Evolutionary conservation across 2,797 vertebrate species (phyloP), one percentile per base, ranked within the genome.

Genomic region (Poecilia picta): DNA sequence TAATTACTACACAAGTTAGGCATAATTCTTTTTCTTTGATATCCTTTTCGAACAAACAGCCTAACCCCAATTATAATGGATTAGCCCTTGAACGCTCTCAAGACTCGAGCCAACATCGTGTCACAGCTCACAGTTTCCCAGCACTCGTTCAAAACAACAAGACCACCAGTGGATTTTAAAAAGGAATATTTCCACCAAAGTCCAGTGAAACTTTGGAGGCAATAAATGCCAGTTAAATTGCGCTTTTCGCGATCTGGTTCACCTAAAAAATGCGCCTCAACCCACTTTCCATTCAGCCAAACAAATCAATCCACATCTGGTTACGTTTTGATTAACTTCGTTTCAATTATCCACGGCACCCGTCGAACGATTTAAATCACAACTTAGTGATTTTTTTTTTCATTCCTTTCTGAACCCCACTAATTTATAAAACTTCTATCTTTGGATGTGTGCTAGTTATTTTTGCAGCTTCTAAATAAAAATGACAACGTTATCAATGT

Each of bases 221-320:
- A 76, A 85, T 46, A 79, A 76, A 92, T 90, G 85, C 76, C 80
- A 83, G 83, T 91, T 89, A 91, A 94, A 92, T 75, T 81, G 74
- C 84, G 79, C 92, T 93, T 91, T 92, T 80, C 85, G 72, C 80
- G 89, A 92, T 90, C 89, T 93, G 90, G 83, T 90, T 93, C 91
- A 91, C 72, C 76, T 82, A 79, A 89, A 79, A 89, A 41, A 93
- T 8, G 71, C 76, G 62, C 76, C 25, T n/a, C 85, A 13, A 49
- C 55, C 23, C 55, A 73, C 77, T 90, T 95, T 94, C 94, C 95
- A 95, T 95, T 92, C 89, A 92, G 90, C 85, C 83, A 83, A 89
- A 82, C 88, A 91, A 90, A 95, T 94, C 93, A 83, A 88, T 93
- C 92, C 95, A 96, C 96, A 96, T 95, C 95, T 96, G 96, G 90